Base-by-base conservation (phyloP, 2,888 invertebrate species). In the Cheilosia grossa region DNA sequence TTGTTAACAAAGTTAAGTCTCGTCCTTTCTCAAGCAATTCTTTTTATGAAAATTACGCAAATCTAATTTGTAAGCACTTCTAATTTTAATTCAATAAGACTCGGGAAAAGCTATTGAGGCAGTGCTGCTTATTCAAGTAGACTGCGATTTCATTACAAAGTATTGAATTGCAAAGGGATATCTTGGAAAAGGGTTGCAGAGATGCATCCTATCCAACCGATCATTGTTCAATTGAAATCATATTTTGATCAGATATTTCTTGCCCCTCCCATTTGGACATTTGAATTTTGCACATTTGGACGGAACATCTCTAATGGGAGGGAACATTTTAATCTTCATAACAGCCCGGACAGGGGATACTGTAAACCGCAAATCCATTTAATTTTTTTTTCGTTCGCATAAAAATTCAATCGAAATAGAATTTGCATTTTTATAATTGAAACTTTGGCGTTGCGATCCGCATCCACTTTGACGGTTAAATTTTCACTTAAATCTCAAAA, bases 371-470 rank as follows among this genome's bases (percentile, higher is more conserved):
- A 59, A 59, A 44, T 59, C 59, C 59, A 64, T 64, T 64, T 51
- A 37, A 64, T 64, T 33, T 24, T 24, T 21, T 24, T 24, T 24
- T 51, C 30, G n/a, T 40, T 42, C 59, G 59, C 59, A 44, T 44
- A 59, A 21, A 53, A 67, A 67, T 54, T 67, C 53, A 64, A 47
- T 83, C 53, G 69, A 69, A 69, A 69, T 74, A 69, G 82, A 47
- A 83, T 83, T 80, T 83, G 74, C 83, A 83, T 83, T 83, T 83
- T 69, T 70, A 58, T 83, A 83, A 83, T 83, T 83, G 83, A 83
- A 79, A 80, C 79, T 74, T 64, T 70, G 67, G 67, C 69, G 44
- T 54, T 56, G 13, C 70, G 15, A 63, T 59, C 15, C 40, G 30
- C 24, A 47, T 67, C 15, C 70, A 51, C 59, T 70, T 75, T 70